Evolutionary conservation across 1,140 invertebrate species (phyloP), one percentile per base, ranked within the genome.

Genomic region (Mycetomoellerius zeteki): DNA sequence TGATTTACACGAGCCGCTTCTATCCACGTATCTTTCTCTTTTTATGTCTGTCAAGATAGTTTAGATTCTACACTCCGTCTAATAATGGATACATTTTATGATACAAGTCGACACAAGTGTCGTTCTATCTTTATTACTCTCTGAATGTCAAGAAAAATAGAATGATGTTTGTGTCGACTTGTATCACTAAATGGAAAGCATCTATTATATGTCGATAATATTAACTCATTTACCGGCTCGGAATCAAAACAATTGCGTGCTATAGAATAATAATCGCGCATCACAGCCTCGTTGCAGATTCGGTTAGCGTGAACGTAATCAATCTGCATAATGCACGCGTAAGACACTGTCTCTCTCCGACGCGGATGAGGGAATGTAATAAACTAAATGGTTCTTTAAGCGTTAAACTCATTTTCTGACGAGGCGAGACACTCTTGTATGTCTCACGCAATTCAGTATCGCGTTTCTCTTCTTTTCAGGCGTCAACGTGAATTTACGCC

Each of bases 221-320:
- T 73, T 82, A 82, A 82, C 67, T 33, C 52, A 58, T 67, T 73
- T 73, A 73, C 33, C 19, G 30, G 4, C 54, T 33, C 19, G 75
- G 52, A 67, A 81, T 86, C 84, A 80, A 86, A 86, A 80, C 84
- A 80, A 86, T 67, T 86, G 19, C 21, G 50, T 72, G 78, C 43
- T n/a, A 47, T 21, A 33, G 10, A 43, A 43, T 65, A 43, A 81
- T 81, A 71, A 81, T 37, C 14, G 30, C 65, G 30, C 64, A 24
- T 27, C n/a, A 30, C 69, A 43, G 54, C 33, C 52, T 58, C 14
- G 47, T n/a, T 14, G 24, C 12, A 58, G 52, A 82, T 58, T 82
- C 52, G 43, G 27, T 82, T 82, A 82, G 24, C 52, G 47, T 3
- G 43, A 33, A 43, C 37, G 12, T 30, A 73, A 82, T 82, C 52